Evolutionary conservation across 2,113 vertebrate genomes (phyloP).

Genomic region (Ammodytes marinus): DNA sequence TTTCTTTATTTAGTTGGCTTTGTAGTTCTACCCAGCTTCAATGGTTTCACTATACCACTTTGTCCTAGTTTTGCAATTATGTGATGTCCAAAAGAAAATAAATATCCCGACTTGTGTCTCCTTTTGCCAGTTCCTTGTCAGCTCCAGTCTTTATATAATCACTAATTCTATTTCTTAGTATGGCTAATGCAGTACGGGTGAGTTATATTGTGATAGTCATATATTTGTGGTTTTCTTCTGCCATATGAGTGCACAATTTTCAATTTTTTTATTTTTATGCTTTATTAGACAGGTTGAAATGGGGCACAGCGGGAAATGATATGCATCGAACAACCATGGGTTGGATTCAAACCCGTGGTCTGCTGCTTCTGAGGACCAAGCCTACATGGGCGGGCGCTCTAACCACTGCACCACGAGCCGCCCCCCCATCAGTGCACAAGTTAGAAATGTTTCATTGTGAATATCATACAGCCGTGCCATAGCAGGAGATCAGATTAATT

Average conservation of each 20-base stretch:
- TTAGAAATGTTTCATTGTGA: neutral
- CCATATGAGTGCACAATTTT: neutral
- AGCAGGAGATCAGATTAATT: neutral
- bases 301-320: too few relatives aligned
- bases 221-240: neutral
- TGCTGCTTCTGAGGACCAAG: too few relatives aligned
- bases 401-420: too few relatives aligned
- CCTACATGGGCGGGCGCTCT: too few relatives aligned
- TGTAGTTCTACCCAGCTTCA: neutral
- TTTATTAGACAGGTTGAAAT: too few relatives aligned
- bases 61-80: neutral
- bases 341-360: too few relatives aligned
- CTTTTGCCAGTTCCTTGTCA: neutral
- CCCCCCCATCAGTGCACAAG: too few relatives aligned
- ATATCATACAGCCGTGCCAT: neutral
- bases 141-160: neutral
- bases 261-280: neutral
- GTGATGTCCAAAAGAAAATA: neutral
- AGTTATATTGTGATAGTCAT: conserved; percentile 6
- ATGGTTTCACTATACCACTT: neutral
- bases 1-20: neutral
- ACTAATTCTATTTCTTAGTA: neutral
- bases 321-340: too few relatives aligned
- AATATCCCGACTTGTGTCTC: too few relatives aligned
- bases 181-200: neutral